These are phyloP conservation scores for Thaumetopoea pityocampa DNA, from an alignment of 1,140 invertebrate species.

Conservation along the genomic window DNA sequence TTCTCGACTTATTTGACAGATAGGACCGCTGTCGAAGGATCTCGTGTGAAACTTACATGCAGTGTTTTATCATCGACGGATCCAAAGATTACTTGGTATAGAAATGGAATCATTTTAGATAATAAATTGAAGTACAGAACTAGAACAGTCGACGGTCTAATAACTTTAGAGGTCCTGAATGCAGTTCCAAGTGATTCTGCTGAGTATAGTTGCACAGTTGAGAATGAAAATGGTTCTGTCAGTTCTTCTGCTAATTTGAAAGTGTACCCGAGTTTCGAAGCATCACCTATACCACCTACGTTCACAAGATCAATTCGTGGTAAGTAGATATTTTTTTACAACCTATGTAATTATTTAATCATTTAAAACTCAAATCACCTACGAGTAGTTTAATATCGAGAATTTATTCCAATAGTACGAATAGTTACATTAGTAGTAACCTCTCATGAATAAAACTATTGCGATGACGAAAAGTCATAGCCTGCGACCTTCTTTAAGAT, in stretches of 20 bases:
- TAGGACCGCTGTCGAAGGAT: conserved; percentile 83
- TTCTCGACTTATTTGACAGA: conserved; percentile 90
- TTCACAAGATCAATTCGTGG: conserved; percentile 85
- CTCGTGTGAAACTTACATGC: conserved; percentile 88
- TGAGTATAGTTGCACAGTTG: conserved; percentile 85
- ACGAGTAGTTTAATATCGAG: too few species aligned
- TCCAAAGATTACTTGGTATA: conserved; percentile 89
- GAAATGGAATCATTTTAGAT: conserved; percentile 81
- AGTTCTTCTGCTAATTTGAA: conserved; percentile 82
- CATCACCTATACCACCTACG: conserved; percentile 80
- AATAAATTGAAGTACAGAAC: conserved; percentile 77
- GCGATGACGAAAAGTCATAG: too few species aligned
- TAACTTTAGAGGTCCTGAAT: conserved; percentile 84
- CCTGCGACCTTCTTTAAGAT: too few species aligned
- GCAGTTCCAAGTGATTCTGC: conserved; percentile 81
- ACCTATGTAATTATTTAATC: conserved; percentile 7
- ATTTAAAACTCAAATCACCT: background rate
- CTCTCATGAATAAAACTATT: too few species aligned
- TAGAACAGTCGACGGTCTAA: conserved; percentile 80
- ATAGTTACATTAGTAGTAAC: too few species aligned
- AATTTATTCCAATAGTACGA: too few species aligned
- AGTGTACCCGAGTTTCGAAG: conserved; percentile 83
- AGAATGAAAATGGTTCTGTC: conserved; percentile 83
- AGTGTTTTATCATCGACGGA: conserved; percentile 88
- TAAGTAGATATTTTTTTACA: conserved; percentile 59